These are phyloP conservation scores for Gymnocephalus cernua DNA, from an alignment of 2,113 vertebrate species.

Conservation along the genomic window DNA sequence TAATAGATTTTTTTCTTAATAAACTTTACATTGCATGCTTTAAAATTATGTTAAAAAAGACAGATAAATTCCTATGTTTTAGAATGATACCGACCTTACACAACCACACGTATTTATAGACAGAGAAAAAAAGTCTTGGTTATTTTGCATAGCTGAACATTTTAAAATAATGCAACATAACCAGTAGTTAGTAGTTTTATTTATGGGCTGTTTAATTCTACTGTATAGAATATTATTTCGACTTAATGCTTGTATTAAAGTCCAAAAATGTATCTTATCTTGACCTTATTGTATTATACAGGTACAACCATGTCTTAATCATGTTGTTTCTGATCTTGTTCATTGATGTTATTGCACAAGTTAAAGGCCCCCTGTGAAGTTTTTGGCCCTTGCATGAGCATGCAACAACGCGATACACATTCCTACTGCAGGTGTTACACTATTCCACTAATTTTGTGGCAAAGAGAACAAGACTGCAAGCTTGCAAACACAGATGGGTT, in stretches of 20 bases:
- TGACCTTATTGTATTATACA: not conserved
- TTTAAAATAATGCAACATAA: not conserved
- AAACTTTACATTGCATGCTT: not conserved
- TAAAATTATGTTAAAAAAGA: not conserved
- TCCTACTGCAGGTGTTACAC: too few species aligned
- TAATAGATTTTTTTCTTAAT: too few species aligned
- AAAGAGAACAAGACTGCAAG: too few species aligned
- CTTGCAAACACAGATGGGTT: too few species aligned
- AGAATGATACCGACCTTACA: not conserved
- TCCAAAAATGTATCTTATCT: not conserved
- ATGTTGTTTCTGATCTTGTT: too few species aligned
- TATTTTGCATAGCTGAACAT: not conserved
- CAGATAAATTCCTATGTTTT: not conserved
- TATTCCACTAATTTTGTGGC: too few species aligned
- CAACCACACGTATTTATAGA: not conserved
- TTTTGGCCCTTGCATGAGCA: too few species aligned
- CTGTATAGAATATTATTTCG: not conserved
- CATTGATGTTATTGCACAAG: too few species aligned
- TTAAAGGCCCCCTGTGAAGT: too few species aligned
- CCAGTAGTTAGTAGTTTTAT: not conserved
- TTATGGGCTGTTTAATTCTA: not conserved
- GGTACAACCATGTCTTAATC: not conserved
- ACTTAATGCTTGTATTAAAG: not conserved
- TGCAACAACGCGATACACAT: too few species aligned
- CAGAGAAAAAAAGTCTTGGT: not conserved